A percentile compares a stretch with the other conserved stretches of the same genome.
phyloP scores from a whole-genome alignment of 1,140 invertebrate species.

The Eumaeus atala region DNA sequence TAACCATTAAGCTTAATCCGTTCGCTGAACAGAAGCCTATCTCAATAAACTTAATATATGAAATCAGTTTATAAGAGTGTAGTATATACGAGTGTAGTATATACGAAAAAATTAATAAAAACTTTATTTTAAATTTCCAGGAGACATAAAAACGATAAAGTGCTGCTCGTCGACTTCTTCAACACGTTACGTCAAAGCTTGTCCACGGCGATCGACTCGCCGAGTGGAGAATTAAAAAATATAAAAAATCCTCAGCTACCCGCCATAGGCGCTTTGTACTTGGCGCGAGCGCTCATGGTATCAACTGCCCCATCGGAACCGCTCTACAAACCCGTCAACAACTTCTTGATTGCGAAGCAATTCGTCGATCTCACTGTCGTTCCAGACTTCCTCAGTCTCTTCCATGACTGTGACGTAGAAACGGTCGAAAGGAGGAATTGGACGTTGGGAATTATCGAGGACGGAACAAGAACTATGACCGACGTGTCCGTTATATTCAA shows the following conservation, averaged over 20 bases:
- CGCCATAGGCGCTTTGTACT: constrained; percentile 80
- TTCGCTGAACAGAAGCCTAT: too few relatives aligned
- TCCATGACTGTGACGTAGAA: constrained; percentile 81
- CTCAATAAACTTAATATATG: too few relatives aligned
- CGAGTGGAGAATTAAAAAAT: constrained; percentile 28
- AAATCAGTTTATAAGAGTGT: too few relatives aligned
- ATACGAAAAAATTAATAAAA: not conserved
- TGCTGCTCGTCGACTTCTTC: constrained; percentile 60
- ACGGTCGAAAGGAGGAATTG: constrained; percentile 77
- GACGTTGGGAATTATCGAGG: constrained; percentile 79
- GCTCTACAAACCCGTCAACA: constrained; percentile 80
- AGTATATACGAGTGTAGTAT: too few relatives aligned
- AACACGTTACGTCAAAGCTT: constrained; percentile 60
- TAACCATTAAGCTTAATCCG: too few relatives aligned
- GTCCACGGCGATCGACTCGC: constrained; percentile 40
- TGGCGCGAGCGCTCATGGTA: constrained; percentile 78
- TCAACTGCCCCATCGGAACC: constrained; percentile 80
- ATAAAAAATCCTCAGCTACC: constrained; percentile 75
- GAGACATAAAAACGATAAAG: constrained; percentile 71
- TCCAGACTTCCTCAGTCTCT: constrained; percentile 84
- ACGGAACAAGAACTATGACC: constrained; percentile 75
- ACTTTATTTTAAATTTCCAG: constrained; percentile 39
- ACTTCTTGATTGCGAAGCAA: constrained; percentile 82
- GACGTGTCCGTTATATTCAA: constrained; percentile 72
- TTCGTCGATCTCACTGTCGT: constrained; percentile 80